Percentiles rank a stretch among this genome's conserved stretches.
These are phyloP conservation scores for Thera britannica DNA, from an alignment of 2,888 invertebrate species.

Conservation along the genomic window DNA sequence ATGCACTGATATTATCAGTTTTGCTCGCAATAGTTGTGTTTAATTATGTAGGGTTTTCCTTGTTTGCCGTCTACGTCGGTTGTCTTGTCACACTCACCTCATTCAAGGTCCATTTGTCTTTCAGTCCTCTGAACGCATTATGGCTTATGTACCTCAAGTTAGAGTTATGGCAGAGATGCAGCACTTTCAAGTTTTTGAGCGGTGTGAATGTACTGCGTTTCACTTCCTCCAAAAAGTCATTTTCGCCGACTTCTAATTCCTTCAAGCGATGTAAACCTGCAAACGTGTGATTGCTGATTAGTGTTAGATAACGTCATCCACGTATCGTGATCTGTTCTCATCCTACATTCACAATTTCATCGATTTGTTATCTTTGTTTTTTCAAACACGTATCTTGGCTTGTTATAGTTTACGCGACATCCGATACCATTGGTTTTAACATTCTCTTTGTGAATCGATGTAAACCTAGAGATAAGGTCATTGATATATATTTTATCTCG, in stretches of 20 bases:
- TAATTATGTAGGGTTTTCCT: conserved; percentile 37
- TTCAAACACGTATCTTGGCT: conserved; percentile 2
- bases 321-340: conserved; percentile 5
- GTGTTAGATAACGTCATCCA: conserved; percentile 14
- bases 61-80: conserved; percentile 22
- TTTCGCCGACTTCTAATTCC: conserved; percentile 85
- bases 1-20: conserved; percentile 31
- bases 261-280: conserved; percentile 82
- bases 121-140: conserved; percentile 82
- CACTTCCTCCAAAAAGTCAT: conserved; percentile 82
- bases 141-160: conserved; percentile 84
- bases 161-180: conserved; percentile 82
- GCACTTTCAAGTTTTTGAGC: conserved; percentile 70
- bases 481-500: background rate
- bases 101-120: conserved; percentile 79
- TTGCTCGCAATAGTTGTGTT: conserved; percentile 29
- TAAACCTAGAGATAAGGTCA: background rate
- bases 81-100: conserved; percentile 68
- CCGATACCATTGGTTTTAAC: conserved; percentile 1
- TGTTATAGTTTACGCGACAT: conserved; percentile 8
- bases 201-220: conserved; percentile 82
- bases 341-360: conserved; percentile 12
- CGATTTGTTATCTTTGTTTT: conserved; percentile 15
- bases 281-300: conserved; percentile 8
- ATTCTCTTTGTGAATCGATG: background rate